phyloP scores from a whole-genome alignment of 2,888 invertebrate species.

The Pyrrhia umbra region DNA sequence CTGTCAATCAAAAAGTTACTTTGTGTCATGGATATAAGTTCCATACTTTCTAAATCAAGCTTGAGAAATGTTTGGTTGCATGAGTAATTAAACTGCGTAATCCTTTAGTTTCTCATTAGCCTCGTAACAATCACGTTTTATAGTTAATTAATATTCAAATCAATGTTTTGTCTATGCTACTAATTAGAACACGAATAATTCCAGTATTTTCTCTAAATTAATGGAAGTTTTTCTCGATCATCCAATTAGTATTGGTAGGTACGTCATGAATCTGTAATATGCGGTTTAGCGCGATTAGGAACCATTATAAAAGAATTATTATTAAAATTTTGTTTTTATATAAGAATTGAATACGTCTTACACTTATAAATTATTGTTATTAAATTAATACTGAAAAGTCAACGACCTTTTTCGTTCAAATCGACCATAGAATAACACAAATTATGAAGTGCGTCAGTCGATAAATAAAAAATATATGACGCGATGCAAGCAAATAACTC shows the following conservation, averaged over 20 bases:
- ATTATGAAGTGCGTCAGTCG: no score
- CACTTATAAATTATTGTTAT: no score
- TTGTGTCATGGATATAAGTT: slow-evolving; percentile 6
- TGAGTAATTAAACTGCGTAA: slow-evolving; percentile 30
- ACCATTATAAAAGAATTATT: slow-evolving; percentile 22
- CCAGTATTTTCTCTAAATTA: slow-evolving; percentile 28
- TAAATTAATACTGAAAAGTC: background rate
- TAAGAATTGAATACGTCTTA: no score
- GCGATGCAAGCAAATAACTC: no score
- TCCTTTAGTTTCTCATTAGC: slow-evolving; percentile 45
- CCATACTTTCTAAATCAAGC: background rate
- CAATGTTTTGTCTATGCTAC: slow-evolving; percentile 21
- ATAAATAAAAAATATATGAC: no score
- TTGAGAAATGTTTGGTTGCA: slow-evolving; percentile 20
- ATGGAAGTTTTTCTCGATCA: slow-evolving; percentile 22
- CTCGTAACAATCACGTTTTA: slow-evolving; percentile 43
- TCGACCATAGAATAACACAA: background rate
- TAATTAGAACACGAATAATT: slow-evolving; percentile 38
- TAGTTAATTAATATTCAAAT: slow-evolving; percentile 38
- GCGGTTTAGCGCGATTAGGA: slow-evolving; percentile 4
- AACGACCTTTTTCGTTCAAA: background rate
- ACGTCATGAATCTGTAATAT: slow-evolving; percentile 30
- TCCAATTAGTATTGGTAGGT: slow-evolving; percentile 3
- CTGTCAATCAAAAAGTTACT: slow-evolving; percentile 18
- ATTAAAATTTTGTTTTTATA: background rate